A percentile compares a stretch with the other conserved stretches of the same genome.
Evolutionary conservation across 2,888 invertebrate species (phyloP).

Genomic region (Dermolepida albohirtum): DNA sequence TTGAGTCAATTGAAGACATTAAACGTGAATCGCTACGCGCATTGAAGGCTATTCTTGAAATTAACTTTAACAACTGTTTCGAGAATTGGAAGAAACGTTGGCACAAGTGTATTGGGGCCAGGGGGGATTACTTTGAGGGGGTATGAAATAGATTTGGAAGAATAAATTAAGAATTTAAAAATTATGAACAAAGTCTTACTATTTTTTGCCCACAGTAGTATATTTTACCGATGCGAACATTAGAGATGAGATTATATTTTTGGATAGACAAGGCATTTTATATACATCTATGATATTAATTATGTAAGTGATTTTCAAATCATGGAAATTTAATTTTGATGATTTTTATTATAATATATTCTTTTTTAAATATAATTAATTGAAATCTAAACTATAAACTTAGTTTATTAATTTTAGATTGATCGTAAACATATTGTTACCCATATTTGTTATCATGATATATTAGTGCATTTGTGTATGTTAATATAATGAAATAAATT

Average conservation of each 20-base stretch:
- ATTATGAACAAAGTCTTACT: no score
- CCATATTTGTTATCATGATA: constrained; percentile 7
- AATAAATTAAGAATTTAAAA: no score
- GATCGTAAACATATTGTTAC: neutral
- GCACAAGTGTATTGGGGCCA: no score
- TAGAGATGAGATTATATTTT: constrained; percentile 3
- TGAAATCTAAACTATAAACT: constrained; percentile 1
- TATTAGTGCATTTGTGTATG: constrained; percentile 1
- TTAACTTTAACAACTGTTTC: no score
- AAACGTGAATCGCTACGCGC: no score
- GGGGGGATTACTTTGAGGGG: no score
- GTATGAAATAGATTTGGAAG: no score
- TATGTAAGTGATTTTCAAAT: constrained; percentile 11
- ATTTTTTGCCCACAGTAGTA: no score
- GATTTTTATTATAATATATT: constrained; percentile 10
- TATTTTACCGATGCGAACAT: no score
- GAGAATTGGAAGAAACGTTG: no score
- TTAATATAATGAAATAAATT: neutral
- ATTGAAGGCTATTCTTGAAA: no score
- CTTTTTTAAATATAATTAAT: neutral
- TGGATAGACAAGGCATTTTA: constrained; percentile 12
- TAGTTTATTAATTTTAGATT: constrained; percentile 8
- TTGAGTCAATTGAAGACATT: no score
- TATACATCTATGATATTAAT: constrained; percentile 11
- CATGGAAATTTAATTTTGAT: constrained; percentile 6